These are phyloP conservation scores for Diorhabda carinulata DNA, from an alignment of 1,140 invertebrate species.

Conservation along the genomic window DNA sequence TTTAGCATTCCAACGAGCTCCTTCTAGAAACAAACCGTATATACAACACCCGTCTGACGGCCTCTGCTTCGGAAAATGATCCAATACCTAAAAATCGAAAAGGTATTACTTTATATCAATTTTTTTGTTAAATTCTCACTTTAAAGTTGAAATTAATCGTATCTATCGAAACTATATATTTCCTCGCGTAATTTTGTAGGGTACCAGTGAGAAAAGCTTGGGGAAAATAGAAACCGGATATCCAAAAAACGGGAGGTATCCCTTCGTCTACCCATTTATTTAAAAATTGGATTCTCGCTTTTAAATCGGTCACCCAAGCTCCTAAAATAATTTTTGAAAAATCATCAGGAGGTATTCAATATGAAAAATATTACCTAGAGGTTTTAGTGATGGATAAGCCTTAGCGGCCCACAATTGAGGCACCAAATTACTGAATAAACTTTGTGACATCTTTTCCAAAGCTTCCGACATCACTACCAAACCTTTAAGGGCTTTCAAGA, in stretches of 20 bases:
- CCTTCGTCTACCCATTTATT: slow-evolving; percentile 65
- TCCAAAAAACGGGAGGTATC: slow-evolving; percentile 74
- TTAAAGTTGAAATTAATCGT: slow-evolving; percentile 68
- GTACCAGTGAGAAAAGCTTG: slow-evolving; percentile 81
- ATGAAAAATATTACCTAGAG: slow-evolving; percentile 56
- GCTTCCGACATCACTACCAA: slow-evolving; percentile 74
- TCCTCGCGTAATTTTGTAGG: slow-evolving; percentile 77
- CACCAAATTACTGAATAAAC: slow-evolving; percentile 63
- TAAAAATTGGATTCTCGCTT: slow-evolving; percentile 59
- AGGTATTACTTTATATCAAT: background rate
- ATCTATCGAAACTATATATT: slow-evolving; percentile 72
- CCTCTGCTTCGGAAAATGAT: slow-evolving; percentile 46
- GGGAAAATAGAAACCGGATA: slow-evolving; percentile 82
- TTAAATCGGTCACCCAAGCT: slow-evolving; percentile 61
- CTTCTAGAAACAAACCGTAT: slow-evolving; percentile 70
- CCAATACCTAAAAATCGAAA: slow-evolving; percentile 50
- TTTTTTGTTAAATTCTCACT: slow-evolving; percentile 47
- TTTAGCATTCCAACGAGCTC: slow-evolving; percentile 62
- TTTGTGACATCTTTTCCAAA: slow-evolving; percentile 63
- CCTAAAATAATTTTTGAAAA: slow-evolving; percentile 43
- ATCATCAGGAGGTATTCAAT: background rate
- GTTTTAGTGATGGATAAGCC: slow-evolving; percentile 79
- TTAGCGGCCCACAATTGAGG: slow-evolving; percentile 67
- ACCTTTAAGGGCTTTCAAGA: slow-evolving; percentile 72
- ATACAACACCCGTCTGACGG: slow-evolving; percentile 67